Conservation (phyloP, 2,888 invertebrate genomes). For the Trilocha varians region DNA sequence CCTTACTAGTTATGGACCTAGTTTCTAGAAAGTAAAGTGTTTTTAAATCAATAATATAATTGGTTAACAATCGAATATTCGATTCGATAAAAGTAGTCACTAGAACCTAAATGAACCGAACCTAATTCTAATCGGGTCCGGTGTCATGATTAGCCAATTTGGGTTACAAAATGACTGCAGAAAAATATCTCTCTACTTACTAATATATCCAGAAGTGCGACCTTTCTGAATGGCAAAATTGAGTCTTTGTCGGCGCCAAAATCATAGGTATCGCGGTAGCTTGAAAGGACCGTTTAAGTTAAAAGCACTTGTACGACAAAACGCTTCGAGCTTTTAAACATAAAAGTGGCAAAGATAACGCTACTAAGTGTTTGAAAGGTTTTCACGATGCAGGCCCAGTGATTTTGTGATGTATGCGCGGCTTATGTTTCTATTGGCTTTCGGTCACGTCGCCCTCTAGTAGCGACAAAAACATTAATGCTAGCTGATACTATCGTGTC, state of each 20-base stretch:
- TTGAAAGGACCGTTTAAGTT: neutral
- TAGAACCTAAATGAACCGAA: no score
- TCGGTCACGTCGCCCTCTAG: constrained; percentile 31
- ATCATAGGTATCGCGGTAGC: no score
- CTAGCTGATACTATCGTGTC: constrained; percentile 41
- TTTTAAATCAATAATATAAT: no score
- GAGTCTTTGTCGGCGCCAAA: no score
- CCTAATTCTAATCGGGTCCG: no score
- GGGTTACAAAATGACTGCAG: no score
- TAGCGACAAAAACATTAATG: constrained; percentile 37
- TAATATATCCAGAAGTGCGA: no score
- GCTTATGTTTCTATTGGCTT: constrained; percentile 33
- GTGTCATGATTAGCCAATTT: no score
- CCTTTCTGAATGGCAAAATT: no score
- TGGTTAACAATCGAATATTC: no score
- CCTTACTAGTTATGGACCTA: constrained; percentile 43
- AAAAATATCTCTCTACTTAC: no score
- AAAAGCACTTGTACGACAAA: neutral
- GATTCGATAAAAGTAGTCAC: no score
- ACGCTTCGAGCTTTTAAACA: neutral
- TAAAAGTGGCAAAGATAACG: constrained; percentile 8
- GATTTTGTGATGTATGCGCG: constrained; percentile 7
- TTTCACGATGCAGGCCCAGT: constrained; percentile 4
- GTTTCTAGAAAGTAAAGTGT: constrained; percentile 37
- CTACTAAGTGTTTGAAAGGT: constrained; percentile 7